Evolutionary conservation across 2,113 vertebrate genomes (phyloP), one percentile per base, ranked within the genome.

Genomic region (Silurus asotus): DNA sequence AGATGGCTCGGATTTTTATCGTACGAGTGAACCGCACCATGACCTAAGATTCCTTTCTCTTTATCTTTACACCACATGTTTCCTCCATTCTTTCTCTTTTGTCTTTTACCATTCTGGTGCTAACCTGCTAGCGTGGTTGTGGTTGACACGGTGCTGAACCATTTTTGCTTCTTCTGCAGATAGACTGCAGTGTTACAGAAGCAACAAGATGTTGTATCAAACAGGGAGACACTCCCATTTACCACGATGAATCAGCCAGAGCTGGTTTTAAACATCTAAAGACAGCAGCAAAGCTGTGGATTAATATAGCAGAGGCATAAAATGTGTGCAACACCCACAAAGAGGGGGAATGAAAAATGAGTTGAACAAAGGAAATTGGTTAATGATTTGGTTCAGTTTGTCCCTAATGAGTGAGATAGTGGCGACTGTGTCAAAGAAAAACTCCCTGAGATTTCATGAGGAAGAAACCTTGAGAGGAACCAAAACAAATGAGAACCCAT

Each of bases 81-180:
- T 17, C 67, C n/a, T 87, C 15, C 64, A 81, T 72, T 48, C 58
- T 53, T 75, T 75, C 49, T n/a, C 20, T n/a, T 53, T n/a, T 75
- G 8, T 23, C 17, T n/a, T 75, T 17, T 75, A 51, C n/a, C 0
- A n/a, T 53, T 20, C 1, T 37, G n/a, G 19, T 8, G 5, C n/a
- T 9, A 59, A 45, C 9, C 17, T 20, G 17, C 28, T 19, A 78
- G 23, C 23, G 9, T 45, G 77, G 58, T 59, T 20, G 28, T 78
- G 53, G 25, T 5, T 19, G 55, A 6, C 76, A 11, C 19, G 59
- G 17, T 2, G 15, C 4, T 56, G n/a, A 56, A 37, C 19, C 15
- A 19, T 74, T 74, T 77, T n/a, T 14, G 55, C 25, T 28, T 19
- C 6, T 23, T 0, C 14, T 59, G 77, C 8, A 0, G 7, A 28